phyloP scores from a whole-genome alignment of 2,113 vertebrate species.

The Hypocryptadius cinnamomeus region DNA sequence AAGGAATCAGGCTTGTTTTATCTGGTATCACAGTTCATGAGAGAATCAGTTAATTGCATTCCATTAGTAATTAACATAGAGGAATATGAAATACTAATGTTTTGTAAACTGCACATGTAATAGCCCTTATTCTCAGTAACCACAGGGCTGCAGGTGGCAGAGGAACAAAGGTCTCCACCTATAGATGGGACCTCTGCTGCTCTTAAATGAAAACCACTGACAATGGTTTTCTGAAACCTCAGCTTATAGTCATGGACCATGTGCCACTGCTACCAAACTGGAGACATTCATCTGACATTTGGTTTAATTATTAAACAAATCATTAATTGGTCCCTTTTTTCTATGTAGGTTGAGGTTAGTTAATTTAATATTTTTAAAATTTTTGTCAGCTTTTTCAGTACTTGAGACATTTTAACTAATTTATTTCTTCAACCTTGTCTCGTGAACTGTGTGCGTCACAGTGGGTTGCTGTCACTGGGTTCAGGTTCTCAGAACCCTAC shows the following conservation, averaged over 20 bases:
- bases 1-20: slow-evolving; percentile 19
- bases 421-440: background rate
- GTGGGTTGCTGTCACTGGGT: background rate
- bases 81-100: slow-evolving; percentile 36
- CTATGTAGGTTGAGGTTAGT: background rate
- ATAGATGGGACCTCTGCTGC: background rate
- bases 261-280: background rate
- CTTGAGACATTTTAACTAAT: background rate
- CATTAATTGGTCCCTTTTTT: background rate
- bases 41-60: slow-evolving; percentile 39
- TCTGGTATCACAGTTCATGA: slow-evolving; percentile 15
- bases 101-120: slow-evolving; percentile 13
- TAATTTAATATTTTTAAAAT: background rate
- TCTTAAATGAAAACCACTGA: background rate
- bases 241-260: accelerated
- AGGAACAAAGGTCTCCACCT: background rate
- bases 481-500: background rate
- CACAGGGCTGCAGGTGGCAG: background rate
- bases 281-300: background rate
- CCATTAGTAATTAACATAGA: slow-evolving; percentile 22
- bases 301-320: background rate
- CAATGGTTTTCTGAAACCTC: background rate
- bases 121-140: background rate
- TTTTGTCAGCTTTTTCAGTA: background rate
- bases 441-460: background rate